These are phyloP conservation scores for Lipophrys pholis DNA, from an alignment of 2,113 vertebrate species.

Conservation along the genomic window DNA sequence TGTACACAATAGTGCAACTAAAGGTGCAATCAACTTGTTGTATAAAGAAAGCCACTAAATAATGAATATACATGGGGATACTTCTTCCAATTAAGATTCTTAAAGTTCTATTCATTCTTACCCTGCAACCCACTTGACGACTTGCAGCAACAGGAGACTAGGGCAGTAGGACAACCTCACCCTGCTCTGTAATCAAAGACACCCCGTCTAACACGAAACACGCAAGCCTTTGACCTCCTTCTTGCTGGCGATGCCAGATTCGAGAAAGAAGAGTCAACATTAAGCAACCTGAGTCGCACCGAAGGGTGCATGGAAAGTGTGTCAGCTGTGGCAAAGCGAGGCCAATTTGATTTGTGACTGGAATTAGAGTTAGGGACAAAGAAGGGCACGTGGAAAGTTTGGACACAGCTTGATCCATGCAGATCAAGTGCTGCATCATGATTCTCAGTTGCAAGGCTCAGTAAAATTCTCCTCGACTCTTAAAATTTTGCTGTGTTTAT, in stretches of 20 bases:
- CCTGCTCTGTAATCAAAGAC: slow-evolving; percentile 63
- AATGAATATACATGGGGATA: neutral
- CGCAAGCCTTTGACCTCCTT: slow-evolving; percentile 52
- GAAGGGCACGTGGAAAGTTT: slow-evolving; percentile 9
- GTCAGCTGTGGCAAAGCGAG: slow-evolving; percentile 37
- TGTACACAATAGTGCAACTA: no score
- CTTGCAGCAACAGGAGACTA: slow-evolving; percentile 42
- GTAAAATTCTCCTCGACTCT: neutral
- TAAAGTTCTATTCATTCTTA: neutral
- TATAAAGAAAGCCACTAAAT: neutral
- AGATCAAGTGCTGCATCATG: slow-evolving; percentile 6
- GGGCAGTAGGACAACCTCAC: slow-evolving; percentile 66
- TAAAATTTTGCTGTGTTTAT: slow-evolving; percentile 3
- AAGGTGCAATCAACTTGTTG: no score
- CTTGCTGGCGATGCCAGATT: slow-evolving; percentile 50
- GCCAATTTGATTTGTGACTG: slow-evolving; percentile 18
- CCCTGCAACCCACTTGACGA: neutral
- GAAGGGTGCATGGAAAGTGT: slow-evolving; percentile 31
- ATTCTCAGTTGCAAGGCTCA: neutral
- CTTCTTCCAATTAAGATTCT: no score
- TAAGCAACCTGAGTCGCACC: slow-evolving; percentile 50
- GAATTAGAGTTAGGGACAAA: slow-evolving; percentile 19
- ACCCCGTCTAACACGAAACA: slow-evolving; percentile 25
- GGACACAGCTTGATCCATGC: neutral
- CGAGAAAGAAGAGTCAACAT: slow-evolving; percentile 41